phyloP scores from a whole-genome alignment of 1,140 invertebrate species.

The Aricia agestis region DNA sequence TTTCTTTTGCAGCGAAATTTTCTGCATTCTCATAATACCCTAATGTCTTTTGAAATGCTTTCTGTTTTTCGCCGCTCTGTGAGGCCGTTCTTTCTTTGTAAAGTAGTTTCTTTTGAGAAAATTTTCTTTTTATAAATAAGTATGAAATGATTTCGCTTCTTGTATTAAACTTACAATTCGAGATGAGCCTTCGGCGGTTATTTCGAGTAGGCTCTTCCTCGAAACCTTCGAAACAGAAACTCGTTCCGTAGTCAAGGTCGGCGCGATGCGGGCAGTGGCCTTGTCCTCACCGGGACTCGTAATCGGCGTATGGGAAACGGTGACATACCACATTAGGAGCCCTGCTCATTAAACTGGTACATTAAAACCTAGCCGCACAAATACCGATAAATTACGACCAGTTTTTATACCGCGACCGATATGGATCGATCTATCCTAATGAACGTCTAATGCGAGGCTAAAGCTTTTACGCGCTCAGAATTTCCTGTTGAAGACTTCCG shows the following conservation, averaged over 20 bases:
- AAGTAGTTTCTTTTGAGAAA: background rate
- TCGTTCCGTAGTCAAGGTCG: background rate
- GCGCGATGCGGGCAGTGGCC: background rate
- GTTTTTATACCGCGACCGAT: background rate
- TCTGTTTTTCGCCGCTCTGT: background rate
- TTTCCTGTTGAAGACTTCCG: constrained; percentile 10
- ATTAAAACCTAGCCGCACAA: background rate
- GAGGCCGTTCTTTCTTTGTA: background rate
- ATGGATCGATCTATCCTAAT: constrained; percentile 7
- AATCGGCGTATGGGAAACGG: background rate
- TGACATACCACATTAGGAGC: background rate
- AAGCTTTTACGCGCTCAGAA: background rate
- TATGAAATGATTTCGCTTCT: background rate
- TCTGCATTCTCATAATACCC: background rate
- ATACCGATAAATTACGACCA: background rate
- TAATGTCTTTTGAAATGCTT: background rate
- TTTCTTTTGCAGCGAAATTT: constrained; percentile 5
- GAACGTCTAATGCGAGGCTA: constrained; percentile 6
- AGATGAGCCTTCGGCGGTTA: background rate
- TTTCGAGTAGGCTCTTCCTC: background rate
- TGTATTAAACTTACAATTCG: background rate
- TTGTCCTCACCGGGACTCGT: background rate
- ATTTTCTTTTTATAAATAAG: background rate
- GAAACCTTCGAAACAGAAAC: background rate
- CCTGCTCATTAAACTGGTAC: background rate